Evolutionary conservation across 2,888 invertebrate genomes (phyloP), one percentile per base, ranked within the genome.

Genomic region (Eupithecia subfuscata): DNA sequence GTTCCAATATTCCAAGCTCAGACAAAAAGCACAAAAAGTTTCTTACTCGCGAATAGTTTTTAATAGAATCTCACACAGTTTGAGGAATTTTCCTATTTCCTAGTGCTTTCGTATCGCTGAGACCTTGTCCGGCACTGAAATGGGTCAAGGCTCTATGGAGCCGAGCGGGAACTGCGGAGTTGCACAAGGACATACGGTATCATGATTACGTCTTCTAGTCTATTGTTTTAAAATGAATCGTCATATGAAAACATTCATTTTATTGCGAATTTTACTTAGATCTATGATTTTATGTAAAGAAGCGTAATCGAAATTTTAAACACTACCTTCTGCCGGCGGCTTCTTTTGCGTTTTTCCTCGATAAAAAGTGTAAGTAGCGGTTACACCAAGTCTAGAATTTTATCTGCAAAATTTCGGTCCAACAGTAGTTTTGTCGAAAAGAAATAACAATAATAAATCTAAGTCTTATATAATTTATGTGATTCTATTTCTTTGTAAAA

Each of bases 101-200:
- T 60, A 60, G 60, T 25, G 60, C 60, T 12, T 56, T 56, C 56
- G 56, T 14, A 60, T 6, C 25, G 60, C 60, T 14, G 14, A 25
- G 25, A 22, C 60, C 56, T 56, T 25, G 60, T 25, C 25, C 25
- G 6, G 14, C 14, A 25, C 14, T 60, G 60, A 60, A 60, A 25
- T 60, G 25, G 60, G 60, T 60, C 60, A 60, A 60, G 60, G 60
- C 60, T 60, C 60, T 25, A 60, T 25, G 22, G 60, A 25, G 14
- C 60, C 25, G 60, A 60, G 60, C 25, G 60, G 60, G 25, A 60
- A 14, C 60, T 60, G 0, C 4, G 25, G 14, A 60, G 25, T 22
- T 22, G n/a, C 1, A 60, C 60, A 60, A 60, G 60, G 60, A 60
- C 60, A 25, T 60, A 22, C 56, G 60, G 11, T 22, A 56, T 56